phyloP scores from a whole-genome alignment of 2,888 invertebrate genomes.

The Frankliniella intonsa region DNA sequence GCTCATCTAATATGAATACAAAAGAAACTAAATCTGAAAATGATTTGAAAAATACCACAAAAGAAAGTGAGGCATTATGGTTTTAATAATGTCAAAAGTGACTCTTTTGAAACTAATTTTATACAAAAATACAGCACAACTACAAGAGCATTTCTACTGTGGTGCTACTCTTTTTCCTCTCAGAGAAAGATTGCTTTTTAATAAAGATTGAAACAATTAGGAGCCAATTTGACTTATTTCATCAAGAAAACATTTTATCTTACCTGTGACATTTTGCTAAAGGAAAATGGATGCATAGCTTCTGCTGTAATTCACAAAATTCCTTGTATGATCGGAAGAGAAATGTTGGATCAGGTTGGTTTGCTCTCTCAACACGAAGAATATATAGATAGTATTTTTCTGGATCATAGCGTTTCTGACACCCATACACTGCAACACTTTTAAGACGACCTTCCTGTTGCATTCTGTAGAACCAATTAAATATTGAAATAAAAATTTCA shows the following conservation, averaged over 20 bases:
- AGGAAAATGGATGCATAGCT: conserved; percentile 86
- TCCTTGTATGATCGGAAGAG: conserved; percentile 94
- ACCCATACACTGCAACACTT: conserved; percentile 78
- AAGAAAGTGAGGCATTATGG: too few relatives aligned
- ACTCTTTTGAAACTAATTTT: too few relatives aligned
- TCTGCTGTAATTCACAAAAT: conserved; percentile 93
- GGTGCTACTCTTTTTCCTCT: too few relatives aligned
- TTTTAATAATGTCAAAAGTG: too few relatives aligned
- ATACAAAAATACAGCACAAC: too few relatives aligned
- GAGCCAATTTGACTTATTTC: background rate
- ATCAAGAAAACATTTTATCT: conserved; percentile 37
- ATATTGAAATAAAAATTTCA: conserved; percentile 28
- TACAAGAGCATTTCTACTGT: too few relatives aligned
- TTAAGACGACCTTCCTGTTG: conserved; percentile 83
- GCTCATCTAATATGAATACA: background rate
- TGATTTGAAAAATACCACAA: background rate
- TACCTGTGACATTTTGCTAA: conserved; percentile 86
- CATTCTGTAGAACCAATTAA: conserved; percentile 54
- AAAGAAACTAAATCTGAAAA: background rate
- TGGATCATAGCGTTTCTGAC: conserved; percentile 92
- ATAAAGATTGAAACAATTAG: background rate
- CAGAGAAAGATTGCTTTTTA: background rate
- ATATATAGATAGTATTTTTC: conserved; percentile 97
- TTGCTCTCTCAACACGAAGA: conserved; percentile 74
- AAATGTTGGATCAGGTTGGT: conserved; percentile 79